Base-by-base conservation (phyloP, 2,888 invertebrate species). In the Nomada goodeniana region DNA sequence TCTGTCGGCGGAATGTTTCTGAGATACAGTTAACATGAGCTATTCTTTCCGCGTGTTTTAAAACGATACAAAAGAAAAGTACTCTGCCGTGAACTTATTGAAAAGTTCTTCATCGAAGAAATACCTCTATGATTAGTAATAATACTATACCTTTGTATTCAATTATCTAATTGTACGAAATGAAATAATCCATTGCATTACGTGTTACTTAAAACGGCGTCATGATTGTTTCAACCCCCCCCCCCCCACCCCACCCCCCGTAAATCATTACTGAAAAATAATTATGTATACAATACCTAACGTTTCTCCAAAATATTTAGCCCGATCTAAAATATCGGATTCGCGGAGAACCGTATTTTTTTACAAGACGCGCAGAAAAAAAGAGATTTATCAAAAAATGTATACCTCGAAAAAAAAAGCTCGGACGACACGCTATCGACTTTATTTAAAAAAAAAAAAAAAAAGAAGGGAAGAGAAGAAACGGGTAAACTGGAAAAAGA, bases 1-100 rank as follows among this genome's bases (percentile, higher is more conserved):
- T 75, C 57, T 61, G 50, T 71, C 50, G 52, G 69, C 72, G 85
- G 82, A 84, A 85, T 84, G 84, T 84, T 77, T 61, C 52, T 60
- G 63, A 74, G 70, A 73, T 60, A 71, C 44, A 63, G 26, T 75
- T 75, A 18, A n/a, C 26, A 55, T 53, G 44, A 55, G 10, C 42
- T 15, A 15, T 78, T 72, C 79, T 44, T 67, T 26, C 44, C 59
- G 52, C 57, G 44, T 67, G 53, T 20, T 44, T 20, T 57, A 36
- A 18, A 53, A 26, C 36, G 18, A 80, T 57, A 61, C 18, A 50
- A 65, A 65, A 44, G 29, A 20, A n/a, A 82, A 74, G 75, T 80
- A 80, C 81, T 67, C 55, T 57, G 80, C 80, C 80, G 23, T 57
- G 26, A 63, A 57, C 71, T 50, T 44, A 29, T 80, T 44, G 55